Evolutionary conservation across 2,113 vertebrate genomes (phyloP).

Genomic region (Bujurquina vittata): DNA sequence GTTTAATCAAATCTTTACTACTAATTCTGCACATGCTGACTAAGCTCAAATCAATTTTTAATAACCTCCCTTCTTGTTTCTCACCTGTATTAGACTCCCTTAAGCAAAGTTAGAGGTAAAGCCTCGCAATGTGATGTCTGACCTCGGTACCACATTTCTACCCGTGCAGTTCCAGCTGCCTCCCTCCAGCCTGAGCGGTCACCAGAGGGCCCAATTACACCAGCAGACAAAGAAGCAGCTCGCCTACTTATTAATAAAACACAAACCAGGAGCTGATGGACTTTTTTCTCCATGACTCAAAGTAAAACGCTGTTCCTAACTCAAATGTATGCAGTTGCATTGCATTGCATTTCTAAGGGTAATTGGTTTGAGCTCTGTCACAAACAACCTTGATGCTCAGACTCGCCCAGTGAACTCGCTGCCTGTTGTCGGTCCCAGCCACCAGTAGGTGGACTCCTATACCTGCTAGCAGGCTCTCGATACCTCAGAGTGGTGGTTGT

Average conservation of each 20-base stretch:
- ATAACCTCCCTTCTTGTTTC: neutral
- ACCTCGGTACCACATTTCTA: neutral
- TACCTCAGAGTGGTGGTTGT: neutral
- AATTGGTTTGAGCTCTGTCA: neutral
- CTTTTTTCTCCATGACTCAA: neutral
- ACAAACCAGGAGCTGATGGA: neutral
- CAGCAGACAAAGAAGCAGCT: neutral
- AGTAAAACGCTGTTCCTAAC: neutral
- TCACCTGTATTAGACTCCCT: neutral
- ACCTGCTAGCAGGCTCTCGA: neutral
- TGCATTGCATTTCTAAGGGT: neutral
- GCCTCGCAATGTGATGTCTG: neutral
- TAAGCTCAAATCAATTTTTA: neutral
- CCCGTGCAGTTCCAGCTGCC: neutral
- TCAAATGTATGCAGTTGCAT: neutral
- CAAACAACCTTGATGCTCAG: neutral
- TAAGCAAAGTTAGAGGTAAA: neutral
- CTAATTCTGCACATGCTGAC: neutral
- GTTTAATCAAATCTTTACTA: neutral
- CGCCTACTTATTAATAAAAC: neutral
- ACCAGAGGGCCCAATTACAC: neutral
- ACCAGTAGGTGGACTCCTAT: neutral
- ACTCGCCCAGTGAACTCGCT: neutral
- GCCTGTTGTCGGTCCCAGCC: neutral
- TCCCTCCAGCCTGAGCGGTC: neutral